Base-by-base conservation (phyloP, 2,888 invertebrate genomes). In the Therioaphis trifolii region DNA sequence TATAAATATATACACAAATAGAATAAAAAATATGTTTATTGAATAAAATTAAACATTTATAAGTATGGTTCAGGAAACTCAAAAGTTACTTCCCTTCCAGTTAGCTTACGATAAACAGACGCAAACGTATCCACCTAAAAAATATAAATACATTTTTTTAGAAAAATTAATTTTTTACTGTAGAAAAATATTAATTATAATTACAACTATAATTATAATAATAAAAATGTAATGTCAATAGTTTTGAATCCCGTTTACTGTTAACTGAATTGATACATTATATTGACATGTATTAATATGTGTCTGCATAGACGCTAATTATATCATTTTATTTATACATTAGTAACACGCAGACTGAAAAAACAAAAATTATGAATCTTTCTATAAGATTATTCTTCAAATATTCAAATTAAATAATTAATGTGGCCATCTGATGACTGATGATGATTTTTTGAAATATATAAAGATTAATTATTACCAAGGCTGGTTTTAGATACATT, bases 11-110 rank as follows among this genome's bases (percentile, higher is more conserved):
- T n/a, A n/a, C n/a, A n/a, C n/a, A n/a, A n/a, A n/a, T n/a, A n/a
- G n/a, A n/a, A n/a, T n/a, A n/a, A n/a, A n/a, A 55, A 14, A 40
- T 69, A 4, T 71, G 61, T 85, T 84, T 84, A 85, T 85, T 84
- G 11, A 21, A 75, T 12, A 58, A 84, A 69, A 69, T 29, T 71
- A 63, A 63, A 58, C 66, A 87, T 90, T 94, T 93, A 96, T 93
- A 96, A 94, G 92, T 95, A 96, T 88, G 97, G 96, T 92, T 99
- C 99, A 86, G 98, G 98, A 91, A 99, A 99, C 92, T 99, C 99
- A 90, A 99, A 99, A 87, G 94, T 95, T 85, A 99, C 99, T 91
- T 99, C 98, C 89, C 99, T 96, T 87, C 99, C 99, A 87, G 99
- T 99, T 88, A 99, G 91, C 91, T 98, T 98, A 92, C 99, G 99